Percentiles rank a stretch among this genome's conserved stretches.
phyloP scores from a whole-genome alignment of 2,888 invertebrate species.

The Drosophila macrospina region DNA sequence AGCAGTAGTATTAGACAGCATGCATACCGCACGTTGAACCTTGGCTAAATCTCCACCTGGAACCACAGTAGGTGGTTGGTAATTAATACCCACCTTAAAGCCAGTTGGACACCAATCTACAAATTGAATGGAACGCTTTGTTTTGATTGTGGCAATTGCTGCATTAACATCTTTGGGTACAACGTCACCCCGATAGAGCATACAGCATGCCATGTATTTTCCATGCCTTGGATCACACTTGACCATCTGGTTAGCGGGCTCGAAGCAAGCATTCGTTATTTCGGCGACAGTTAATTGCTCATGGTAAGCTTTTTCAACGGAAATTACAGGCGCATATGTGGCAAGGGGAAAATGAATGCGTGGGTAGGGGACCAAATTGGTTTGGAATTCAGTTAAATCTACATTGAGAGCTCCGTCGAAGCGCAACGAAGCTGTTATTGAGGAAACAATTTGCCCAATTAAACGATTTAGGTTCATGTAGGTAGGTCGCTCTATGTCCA shows the following conservation, averaged over 20 bases:
- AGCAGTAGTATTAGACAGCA: slow-evolving; percentile 98
- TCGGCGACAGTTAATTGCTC: slow-evolving; percentile 96
- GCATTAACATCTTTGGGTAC: slow-evolving; percentile 97
- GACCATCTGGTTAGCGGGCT: slow-evolving; percentile 97
- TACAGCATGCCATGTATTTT: slow-evolving; percentile 97
- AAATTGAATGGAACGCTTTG: slow-evolving; percentile 96
- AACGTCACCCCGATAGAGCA: slow-evolving; percentile 96
- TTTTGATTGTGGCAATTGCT: slow-evolving; percentile 96
- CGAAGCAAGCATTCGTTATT: slow-evolving; percentile 98
- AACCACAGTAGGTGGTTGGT: slow-evolving; percentile 95
- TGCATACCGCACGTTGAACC: slow-evolving; percentile 97
- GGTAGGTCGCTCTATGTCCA: slow-evolving; percentile 93
- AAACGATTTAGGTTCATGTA: slow-evolving; percentile 95
- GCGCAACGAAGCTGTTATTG: slow-evolving; percentile 96
- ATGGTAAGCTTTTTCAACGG: slow-evolving; percentile 96
- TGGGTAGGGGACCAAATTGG: slow-evolving; percentile 96
- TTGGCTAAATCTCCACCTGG: slow-evolving; percentile 97
- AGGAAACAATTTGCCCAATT: slow-evolving; percentile 95
- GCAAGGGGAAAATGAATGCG: slow-evolving; percentile 97
- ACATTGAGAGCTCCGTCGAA: slow-evolving; percentile 97
- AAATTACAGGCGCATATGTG: slow-evolving; percentile 96
- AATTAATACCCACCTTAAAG: slow-evolving; percentile 94
- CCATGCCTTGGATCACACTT: slow-evolving; percentile 96
- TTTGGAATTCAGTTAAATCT: slow-evolving; percentile 97
- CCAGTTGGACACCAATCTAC: slow-evolving; percentile 95